Base-by-base conservation (phyloP, 2,797 vertebrate genomes). In the Valencia hispanica region DNA sequence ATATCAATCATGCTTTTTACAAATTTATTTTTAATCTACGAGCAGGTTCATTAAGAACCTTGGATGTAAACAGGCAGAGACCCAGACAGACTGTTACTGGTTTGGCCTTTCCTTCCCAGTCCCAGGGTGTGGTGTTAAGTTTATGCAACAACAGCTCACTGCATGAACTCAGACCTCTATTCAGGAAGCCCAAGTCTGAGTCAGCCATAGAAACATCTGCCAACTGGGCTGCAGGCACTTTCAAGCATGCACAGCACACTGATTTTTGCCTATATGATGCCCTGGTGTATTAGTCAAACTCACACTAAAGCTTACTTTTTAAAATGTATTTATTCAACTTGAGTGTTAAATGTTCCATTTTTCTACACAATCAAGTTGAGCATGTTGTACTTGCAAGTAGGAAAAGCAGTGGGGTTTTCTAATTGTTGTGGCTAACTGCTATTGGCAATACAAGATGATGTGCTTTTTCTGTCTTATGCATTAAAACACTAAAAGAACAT, bases 111-210 rank as follows among this genome's bases (percentile, higher is more conserved):
- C 70, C 55, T 85, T 87, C 83, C 80, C 76, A 83, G 83, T 89
- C 84, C 77, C 73, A 87, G 93, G 92, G 92, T 88, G 92, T 93
- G 92, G 93, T 86, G 81, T 89, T 92, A 90, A 93, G 86, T 89
- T 94, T 94, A 93, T 83, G 89, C 88, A 93, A 94, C 89, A 87
- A 88, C 87, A 89, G 80, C 83, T 92, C 84, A 87, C 87, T 85
- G 85, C 84, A 89, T 91, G 88, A 93, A 91, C 84, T 84, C 84
- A 80, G 84, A 77, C 81, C 91, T 90, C 90, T 87, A 91, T 78
- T 90, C 92, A 93, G 92, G 91, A 94, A 94, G 88, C 86, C 75
- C 85, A 80, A 74, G 84, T 92, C 87, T 91, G 90, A 94, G 88
- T 92, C 91, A 94, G 91, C 79, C 82, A 68, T 68, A 63, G 36